These are phyloP conservation scores for Eupithecia insigniata DNA, from an alignment of 2,888 invertebrate species.

Conservation along the genomic window DNA sequence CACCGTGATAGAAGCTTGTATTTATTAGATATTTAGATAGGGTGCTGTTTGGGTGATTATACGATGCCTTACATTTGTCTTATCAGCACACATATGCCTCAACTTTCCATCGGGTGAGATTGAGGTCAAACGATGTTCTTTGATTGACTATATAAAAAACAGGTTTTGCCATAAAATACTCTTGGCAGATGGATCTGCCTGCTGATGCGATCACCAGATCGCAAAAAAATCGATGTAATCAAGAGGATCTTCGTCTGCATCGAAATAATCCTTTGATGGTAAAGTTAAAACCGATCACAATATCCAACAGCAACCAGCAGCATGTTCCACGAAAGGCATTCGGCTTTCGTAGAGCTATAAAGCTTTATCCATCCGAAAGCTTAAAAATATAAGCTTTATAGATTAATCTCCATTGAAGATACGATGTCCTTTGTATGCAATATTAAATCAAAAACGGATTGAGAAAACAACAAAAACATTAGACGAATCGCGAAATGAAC, in stretches of 20 bases:
- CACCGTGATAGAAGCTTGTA: too few relatives aligned
- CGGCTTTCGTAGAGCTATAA: background rate
- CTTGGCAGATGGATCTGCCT: background rate
- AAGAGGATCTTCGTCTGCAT: background rate
- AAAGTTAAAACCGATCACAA: background rate
- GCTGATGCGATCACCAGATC: too few relatives aligned
- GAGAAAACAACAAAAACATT: background rate
- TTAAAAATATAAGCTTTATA: background rate
- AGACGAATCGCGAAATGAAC: too few relatives aligned
- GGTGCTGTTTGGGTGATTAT: too few relatives aligned
- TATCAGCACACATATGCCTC: too few relatives aligned
- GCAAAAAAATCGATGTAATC: background rate
- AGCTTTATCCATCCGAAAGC: background rate
- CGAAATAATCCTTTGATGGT: background rate
- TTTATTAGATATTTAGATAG: too few relatives aligned
- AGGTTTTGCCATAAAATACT: too few relatives aligned
- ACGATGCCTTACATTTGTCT: too few relatives aligned
- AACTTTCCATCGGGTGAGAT: too few relatives aligned
- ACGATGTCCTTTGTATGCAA: background rate
- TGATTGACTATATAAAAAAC: too few relatives aligned
- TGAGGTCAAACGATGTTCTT: too few relatives aligned
- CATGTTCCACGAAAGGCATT: background rate
- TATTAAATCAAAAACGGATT: background rate
- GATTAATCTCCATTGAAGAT: background rate
- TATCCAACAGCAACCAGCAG: background rate